phyloP scores from a whole-genome alignment of 2,797 vertebrate genomes.

The Myotis pilosus region DNA sequence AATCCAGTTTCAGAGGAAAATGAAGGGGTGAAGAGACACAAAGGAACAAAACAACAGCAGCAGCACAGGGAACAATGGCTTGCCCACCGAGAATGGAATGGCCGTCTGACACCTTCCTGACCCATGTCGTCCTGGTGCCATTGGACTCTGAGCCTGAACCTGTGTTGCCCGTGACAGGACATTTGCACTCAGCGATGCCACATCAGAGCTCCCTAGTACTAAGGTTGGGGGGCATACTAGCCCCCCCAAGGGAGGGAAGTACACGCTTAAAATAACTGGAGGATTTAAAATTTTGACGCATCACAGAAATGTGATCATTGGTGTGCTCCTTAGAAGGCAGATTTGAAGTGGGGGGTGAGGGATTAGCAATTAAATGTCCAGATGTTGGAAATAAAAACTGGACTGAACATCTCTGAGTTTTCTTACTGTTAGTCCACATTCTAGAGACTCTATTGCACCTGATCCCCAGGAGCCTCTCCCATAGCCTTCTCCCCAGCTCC shows the following conservation, averaged over 20 bases:
- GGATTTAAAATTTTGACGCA: not conserved
- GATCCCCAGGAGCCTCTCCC: not conserved
- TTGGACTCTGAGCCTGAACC: not conserved
- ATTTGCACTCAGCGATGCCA: no score
- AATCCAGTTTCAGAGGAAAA: constrained; percentile 48
- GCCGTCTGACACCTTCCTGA: not conserved
- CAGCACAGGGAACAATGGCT: not conserved
- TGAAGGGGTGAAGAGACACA: not conserved
- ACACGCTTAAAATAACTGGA: not conserved
- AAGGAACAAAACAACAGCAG: not conserved
- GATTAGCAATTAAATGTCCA: not conserved
- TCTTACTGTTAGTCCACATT: not conserved
- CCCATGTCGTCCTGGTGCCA: not conserved
- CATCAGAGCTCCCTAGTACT: not conserved
- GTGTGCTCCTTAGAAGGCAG: not conserved
- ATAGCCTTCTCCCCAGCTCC: not conserved
- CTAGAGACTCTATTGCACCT: not conserved
- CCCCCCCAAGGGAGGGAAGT: not conserved
- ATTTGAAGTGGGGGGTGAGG: not conserved
- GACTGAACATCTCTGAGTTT: not conserved
- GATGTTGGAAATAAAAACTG: not conserved
- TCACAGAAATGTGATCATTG: not conserved
- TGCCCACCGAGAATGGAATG: not conserved
- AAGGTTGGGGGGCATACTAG: not conserved
- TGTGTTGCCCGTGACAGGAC: not conserved